Conservation (phyloP, 1,140 invertebrate species). For the Hycleus cichorii region DNA sequence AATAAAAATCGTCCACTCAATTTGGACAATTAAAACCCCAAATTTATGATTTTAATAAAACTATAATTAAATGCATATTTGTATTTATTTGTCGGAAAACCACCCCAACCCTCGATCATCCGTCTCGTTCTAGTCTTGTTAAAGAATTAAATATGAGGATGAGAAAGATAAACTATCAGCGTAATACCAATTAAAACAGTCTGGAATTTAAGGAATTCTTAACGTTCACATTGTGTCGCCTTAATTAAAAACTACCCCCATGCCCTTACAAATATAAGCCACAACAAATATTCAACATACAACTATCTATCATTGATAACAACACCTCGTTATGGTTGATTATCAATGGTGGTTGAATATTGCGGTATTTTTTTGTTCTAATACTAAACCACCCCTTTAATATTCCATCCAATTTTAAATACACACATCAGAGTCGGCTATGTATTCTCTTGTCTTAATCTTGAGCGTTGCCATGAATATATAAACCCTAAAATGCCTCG, state of each 20-base stretch:
- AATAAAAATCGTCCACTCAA: too few species aligned
- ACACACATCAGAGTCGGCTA: too few species aligned
- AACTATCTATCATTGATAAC: too few species aligned
- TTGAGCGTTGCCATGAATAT: slow-evolving; percentile 36
- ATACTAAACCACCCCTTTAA: too few species aligned
- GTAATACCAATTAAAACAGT: slow-evolving; percentile 36
- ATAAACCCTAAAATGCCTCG: slow-evolving; percentile 21
- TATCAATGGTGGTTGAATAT: too few species aligned
- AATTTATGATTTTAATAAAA: slow-evolving; percentile 37
- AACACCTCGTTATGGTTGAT: too few species aligned
- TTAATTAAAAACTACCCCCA: slow-evolving; percentile 41
- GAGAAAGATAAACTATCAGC: slow-evolving; percentile 24
- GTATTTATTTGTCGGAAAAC: slow-evolving; percentile 28
- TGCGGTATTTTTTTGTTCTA: too few species aligned
- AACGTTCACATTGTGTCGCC: slow-evolving; percentile 38
- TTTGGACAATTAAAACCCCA: background rate
- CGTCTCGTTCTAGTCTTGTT: background rate
- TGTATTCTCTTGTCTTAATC: slow-evolving; percentile 28
- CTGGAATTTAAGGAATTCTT: slow-evolving; percentile 39
- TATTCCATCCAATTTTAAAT: too few species aligned
- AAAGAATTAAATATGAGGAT: slow-evolving; percentile 4
- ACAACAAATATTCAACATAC: too few species aligned
- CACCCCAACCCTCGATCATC: slow-evolving; percentile 22
- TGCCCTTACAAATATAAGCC: too few species aligned
- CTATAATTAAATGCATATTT: slow-evolving; percentile 39